These are phyloP conservation scores for Synergus japonicus DNA, from an alignment of 2,888 invertebrate genomes.

Conservation along the genomic window DNA sequence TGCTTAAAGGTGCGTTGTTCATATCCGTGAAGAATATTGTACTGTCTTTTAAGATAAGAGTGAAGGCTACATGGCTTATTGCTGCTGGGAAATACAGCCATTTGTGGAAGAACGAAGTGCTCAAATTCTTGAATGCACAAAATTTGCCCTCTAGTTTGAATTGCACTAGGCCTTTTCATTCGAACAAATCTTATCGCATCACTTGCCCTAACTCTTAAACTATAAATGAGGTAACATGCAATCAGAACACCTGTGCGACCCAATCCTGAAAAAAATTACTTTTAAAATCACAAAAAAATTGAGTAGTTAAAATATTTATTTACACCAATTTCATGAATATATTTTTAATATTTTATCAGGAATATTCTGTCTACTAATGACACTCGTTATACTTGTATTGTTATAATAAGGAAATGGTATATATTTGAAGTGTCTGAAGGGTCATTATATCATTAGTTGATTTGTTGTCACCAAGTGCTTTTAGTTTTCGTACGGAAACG, in stretches of 20 bases:
- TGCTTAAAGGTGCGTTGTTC: constrained; percentile 87
- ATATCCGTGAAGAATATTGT: constrained; percentile 86
- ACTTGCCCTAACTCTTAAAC: constrained; percentile 85
- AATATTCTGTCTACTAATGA: background rate
- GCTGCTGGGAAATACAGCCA: constrained; percentile 86
- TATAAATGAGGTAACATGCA: constrained; percentile 91
- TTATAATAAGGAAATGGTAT: background rate
- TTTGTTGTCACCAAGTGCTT: background rate
- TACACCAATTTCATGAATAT: background rate
- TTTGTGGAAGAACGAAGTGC: constrained; percentile 87
- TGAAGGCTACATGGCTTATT: constrained; percentile 81
- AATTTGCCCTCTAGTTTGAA: constrained; percentile 91
- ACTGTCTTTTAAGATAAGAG: constrained; percentile 85
- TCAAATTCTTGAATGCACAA: constrained; percentile 90
- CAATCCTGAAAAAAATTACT: constrained; percentile 79
- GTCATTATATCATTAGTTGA: background rate
- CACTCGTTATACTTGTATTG: background rate
- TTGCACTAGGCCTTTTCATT: constrained; percentile 86
- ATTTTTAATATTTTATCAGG: background rate
- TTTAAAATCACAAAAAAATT: background rate
- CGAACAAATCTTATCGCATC: constrained; percentile 90
- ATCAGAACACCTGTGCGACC: constrained; percentile 93
- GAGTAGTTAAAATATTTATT: background rate
- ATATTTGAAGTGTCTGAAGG: background rate
- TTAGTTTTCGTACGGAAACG: background rate